A percentile compares a stretch with the other conserved stretches of the same genome.
These are phyloP conservation scores for Setophaga petechia DNA, from an alignment of 2,113 vertebrate species.

Conservation along the genomic window DNA sequence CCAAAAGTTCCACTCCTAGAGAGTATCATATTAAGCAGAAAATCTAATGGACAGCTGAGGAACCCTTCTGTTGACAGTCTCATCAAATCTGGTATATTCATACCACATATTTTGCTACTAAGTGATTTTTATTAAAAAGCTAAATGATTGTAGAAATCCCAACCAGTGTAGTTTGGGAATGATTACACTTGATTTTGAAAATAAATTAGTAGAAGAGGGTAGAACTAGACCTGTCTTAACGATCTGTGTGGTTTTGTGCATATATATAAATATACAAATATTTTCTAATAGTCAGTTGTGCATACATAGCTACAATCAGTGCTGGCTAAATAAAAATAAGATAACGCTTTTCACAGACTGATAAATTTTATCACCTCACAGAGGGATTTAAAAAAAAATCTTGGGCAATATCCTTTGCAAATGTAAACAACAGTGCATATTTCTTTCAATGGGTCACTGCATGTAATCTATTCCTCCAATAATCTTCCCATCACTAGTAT, in stretches of 20 bases:
- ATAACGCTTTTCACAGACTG: neutral
- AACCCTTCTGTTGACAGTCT: neutral
- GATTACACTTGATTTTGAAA: neutral
- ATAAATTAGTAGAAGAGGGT: neutral
- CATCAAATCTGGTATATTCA: neutral
- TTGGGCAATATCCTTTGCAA: neutral
- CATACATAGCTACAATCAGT: neutral
- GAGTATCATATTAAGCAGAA: neutral
- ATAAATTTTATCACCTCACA: neutral
- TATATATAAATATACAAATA: neutral
- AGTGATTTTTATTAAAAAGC: neutral
- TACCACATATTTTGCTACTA: neutral
- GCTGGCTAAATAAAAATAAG: neutral
- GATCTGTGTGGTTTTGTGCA: neutral
- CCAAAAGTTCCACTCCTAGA: neutral
- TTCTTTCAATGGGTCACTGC: neutral
- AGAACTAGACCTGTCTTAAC: neutral
- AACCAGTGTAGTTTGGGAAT: neutral
- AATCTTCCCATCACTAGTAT: neutral
- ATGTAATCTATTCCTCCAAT: neutral
- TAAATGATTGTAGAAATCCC: neutral
- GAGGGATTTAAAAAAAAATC: neutral
- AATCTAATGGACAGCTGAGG: neutral
- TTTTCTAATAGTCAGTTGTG: neutral
- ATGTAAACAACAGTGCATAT: neutral